Conservation (phyloP, 1,140 invertebrate species). For the Sycophila sp. region DNA sequence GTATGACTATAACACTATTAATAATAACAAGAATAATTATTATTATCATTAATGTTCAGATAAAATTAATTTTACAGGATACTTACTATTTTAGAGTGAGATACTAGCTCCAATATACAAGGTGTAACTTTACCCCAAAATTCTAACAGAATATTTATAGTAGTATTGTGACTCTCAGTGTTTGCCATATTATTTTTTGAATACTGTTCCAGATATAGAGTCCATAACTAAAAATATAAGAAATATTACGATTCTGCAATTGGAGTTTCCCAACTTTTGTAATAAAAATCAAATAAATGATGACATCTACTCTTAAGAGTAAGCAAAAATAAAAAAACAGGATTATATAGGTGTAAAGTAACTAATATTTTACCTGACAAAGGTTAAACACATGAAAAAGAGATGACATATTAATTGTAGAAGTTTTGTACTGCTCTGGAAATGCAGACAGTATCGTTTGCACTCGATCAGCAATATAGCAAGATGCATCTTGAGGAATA, state of each 20-base stretch:
- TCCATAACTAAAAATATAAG: slow-evolving; percentile 83
- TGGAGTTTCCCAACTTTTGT: too few species aligned
- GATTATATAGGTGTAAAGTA: neutral
- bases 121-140: slow-evolving; percentile 99
- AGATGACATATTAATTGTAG: slow-evolving; percentile 91
- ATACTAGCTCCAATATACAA: slow-evolving; percentile 90
- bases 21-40: neutral
- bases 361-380: slow-evolving; percentile 72
- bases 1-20: neutral
- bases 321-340: too few species aligned
- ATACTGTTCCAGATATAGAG: slow-evolving; percentile 94
- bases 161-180: slow-evolving; percentile 76
- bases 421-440: slow-evolving; percentile 93
- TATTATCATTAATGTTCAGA: neutral
- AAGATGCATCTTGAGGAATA: slow-evolving; percentile 94
- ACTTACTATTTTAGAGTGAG: slow-evolving; percentile 90
- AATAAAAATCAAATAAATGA: too few species aligned
- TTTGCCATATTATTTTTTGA: slow-evolving; percentile 74
- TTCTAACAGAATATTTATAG: slow-evolving; percentile 90
- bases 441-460: slow-evolving; percentile 95
- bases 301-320: too few species aligned
- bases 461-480: slow-evolving; percentile 96
- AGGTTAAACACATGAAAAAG: slow-evolving; percentile 85
- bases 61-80: neutral
- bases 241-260: neutral